Evolutionary conservation across 1,140 invertebrate species (phyloP).

Genomic region (Mactra quadrangularis): DNA sequence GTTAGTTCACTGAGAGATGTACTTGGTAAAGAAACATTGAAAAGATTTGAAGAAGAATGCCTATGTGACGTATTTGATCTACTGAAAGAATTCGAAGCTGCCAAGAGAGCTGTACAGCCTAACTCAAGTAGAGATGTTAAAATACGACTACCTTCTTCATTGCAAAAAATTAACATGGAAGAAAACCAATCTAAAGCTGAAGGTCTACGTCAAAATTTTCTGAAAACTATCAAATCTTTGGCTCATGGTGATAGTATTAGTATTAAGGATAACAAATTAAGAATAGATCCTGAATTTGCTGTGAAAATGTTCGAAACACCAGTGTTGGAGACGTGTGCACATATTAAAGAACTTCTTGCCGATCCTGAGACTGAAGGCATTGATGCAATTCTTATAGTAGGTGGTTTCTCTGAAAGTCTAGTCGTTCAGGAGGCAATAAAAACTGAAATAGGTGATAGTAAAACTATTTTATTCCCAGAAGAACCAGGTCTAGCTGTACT

Average conservation of each 20-base stretch:
- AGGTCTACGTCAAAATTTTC: slow-evolving; percentile 3
- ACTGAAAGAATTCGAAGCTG: slow-evolving; percentile 38
- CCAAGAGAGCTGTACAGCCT: slow-evolving; percentile 18
- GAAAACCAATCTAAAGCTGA: slow-evolving; percentile 7
- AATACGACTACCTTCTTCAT: slow-evolving; percentile 18
- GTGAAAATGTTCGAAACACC: slow-evolving; percentile 15
- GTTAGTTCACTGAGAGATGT: slow-evolving; percentile 11
- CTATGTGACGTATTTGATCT: slow-evolving; percentile 34
- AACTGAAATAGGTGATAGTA: slow-evolving; percentile 13
- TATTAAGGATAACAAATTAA: slow-evolving; percentile 6
- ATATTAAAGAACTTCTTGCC: slow-evolving; percentile 19
- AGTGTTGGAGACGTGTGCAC: slow-evolving; percentile 19
- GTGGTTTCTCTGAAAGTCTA: slow-evolving; percentile 34
- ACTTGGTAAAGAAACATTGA: slow-evolving; percentile 11
- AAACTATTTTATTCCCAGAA: slow-evolving; percentile 37
- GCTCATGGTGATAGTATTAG: slow-evolving; percentile 9
- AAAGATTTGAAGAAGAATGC: slow-evolving; percentile 34
- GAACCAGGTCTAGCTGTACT: slow-evolving; percentile 53
- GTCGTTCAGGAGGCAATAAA: slow-evolving; percentile 33
- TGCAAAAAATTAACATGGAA: slow-evolving; percentile 36
- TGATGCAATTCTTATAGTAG: slow-evolving; percentile 16
- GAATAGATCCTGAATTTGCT: slow-evolving; percentile 4
- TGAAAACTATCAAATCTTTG: slow-evolving; percentile 15
- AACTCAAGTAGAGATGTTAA: background rate
- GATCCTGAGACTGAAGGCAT: background rate